Percentiles rank a stretch among this genome's conserved stretches.
phyloP scores from a whole-genome alignment of 2,888 invertebrate genomes.

The Yponomeuta malinellus region DNA sequence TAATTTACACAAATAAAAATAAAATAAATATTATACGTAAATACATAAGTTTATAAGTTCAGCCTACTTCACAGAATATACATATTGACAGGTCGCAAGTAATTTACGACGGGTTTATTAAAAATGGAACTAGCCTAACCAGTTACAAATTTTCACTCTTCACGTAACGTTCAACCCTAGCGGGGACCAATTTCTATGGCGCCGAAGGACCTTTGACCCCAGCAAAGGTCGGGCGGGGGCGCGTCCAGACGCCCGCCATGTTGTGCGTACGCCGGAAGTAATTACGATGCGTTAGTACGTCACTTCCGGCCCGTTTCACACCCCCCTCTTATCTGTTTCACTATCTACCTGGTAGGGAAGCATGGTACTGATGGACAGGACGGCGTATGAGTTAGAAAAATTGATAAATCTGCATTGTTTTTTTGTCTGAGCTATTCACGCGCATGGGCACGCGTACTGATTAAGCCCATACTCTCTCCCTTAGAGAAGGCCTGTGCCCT shows the following conservation, averaged over 20 bases:
- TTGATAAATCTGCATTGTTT: too few relatives aligned
- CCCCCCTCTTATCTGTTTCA: not conserved
- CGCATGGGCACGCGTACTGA: too few relatives aligned
- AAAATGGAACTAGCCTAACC: too few relatives aligned
- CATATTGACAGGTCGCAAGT: too few relatives aligned
- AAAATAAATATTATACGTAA: too few relatives aligned
- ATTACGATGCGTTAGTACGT: conserved; percentile 4
- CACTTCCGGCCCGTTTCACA: conserved; percentile 4
- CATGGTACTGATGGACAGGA: not conserved
- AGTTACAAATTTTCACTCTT: not conserved
- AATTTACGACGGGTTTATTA: too few relatives aligned
- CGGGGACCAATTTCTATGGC: not conserved
- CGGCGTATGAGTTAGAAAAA: too few relatives aligned
- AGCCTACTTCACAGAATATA: too few relatives aligned
- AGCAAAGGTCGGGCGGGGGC: not conserved
- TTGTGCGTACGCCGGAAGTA: conserved; percentile 7
- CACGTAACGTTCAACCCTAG: not conserved
- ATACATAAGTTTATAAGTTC: too few relatives aligned
- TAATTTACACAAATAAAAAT: too few relatives aligned
- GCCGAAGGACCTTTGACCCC: not conserved
- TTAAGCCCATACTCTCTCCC: too few relatives aligned
- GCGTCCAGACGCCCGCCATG: not conserved
- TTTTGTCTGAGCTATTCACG: too few relatives aligned
- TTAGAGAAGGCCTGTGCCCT: not conserved
- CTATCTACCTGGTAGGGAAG: not conserved